phyloP scores from a whole-genome alignment of 2,888 invertebrate genomes.

The Rutpela maculata region DNA sequence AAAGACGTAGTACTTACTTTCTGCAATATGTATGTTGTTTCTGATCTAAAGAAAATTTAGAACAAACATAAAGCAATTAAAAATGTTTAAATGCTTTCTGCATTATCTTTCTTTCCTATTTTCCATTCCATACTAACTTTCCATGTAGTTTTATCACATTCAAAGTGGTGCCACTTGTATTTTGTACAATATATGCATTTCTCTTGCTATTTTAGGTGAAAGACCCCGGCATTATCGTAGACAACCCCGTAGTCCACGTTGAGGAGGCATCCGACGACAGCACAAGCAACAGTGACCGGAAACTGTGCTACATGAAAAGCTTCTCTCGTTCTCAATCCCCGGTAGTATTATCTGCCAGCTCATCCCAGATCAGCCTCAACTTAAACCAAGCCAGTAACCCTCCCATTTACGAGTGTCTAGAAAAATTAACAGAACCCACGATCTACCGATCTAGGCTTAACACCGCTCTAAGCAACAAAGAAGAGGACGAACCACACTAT shows the following conservation, averaged over 20 bases:
- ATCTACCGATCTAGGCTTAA: conserved; percentile 72
- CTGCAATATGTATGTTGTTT: too few species aligned
- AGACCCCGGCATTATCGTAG: conserved; percentile 65
- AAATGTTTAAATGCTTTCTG: too few species aligned
- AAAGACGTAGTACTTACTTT: too few species aligned
- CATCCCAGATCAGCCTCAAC: conserved; percentile 72
- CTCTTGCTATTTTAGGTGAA: conserved; percentile 52
- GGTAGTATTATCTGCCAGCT: conserved; percentile 73
- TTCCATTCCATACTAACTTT: too few species aligned
- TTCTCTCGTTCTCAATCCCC: conserved; percentile 75
- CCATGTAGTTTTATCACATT: too few species aligned
- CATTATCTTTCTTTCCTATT: too few species aligned
- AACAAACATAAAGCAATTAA: too few species aligned
- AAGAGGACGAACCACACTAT: conserved; percentile 62
- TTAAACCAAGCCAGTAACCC: conserved; percentile 59
- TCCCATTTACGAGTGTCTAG: conserved; percentile 73
- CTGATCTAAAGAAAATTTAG: too few species aligned
- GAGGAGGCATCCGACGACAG: conserved; percentile 74
- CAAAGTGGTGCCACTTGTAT: too few species aligned
- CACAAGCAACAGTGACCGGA: conserved; percentile 72
- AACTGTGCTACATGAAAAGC: conserved; percentile 75
- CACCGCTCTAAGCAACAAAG: conserved; percentile 69
- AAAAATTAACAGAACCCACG: conserved; percentile 73
- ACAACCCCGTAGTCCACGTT: conserved; percentile 73
- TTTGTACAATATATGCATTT: background rate